phyloP scores from a whole-genome alignment of 2,888 invertebrate genomes.

The Drosophila colorata region DNA sequence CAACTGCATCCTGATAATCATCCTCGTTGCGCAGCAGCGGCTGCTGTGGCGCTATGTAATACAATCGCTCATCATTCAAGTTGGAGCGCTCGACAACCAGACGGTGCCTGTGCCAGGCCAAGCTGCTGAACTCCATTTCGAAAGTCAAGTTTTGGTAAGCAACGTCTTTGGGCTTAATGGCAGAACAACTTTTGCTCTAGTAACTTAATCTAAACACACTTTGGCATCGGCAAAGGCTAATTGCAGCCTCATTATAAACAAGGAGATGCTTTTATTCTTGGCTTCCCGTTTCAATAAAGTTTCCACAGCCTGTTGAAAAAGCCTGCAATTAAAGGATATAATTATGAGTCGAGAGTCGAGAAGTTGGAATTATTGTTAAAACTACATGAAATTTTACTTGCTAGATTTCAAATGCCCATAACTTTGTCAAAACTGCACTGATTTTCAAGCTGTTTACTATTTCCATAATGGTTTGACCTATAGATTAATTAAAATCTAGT shows the following conservation, averaged over 20 bases:
- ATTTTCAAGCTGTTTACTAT: no score
- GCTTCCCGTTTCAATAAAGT: constrained; percentile 34
- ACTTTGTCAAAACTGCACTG: no score
- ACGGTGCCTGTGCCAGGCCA: constrained; percentile 55
- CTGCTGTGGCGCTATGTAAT: constrained; percentile 70
- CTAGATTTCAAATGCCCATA: neutral
- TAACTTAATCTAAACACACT: constrained; percentile 13
- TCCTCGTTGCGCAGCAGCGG: constrained; percentile 56
- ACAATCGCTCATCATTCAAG: constrained; percentile 55
- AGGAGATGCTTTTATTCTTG: constrained; percentile 3
- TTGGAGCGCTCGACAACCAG: constrained; percentile 28
- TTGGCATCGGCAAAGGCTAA: constrained; percentile 16
- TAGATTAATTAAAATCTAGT: no score
- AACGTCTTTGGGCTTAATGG: constrained; percentile 13
- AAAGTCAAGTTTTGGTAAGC: neutral
- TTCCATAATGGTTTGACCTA: no score
- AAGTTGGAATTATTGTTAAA: neutral
- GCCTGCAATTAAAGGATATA: constrained; percentile 42
- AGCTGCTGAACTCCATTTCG: constrained; percentile 65
- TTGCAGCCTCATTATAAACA: constrained; percentile 35
- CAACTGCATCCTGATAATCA: constrained; percentile 53
- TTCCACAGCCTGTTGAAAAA: constrained; percentile 7
- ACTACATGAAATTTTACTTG: neutral
- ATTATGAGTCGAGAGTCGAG: neutral
- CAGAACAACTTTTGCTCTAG: neutral